Conservation (phyloP, 2,113 vertebrate species). For the Dascyllus trimaculatus region DNA sequence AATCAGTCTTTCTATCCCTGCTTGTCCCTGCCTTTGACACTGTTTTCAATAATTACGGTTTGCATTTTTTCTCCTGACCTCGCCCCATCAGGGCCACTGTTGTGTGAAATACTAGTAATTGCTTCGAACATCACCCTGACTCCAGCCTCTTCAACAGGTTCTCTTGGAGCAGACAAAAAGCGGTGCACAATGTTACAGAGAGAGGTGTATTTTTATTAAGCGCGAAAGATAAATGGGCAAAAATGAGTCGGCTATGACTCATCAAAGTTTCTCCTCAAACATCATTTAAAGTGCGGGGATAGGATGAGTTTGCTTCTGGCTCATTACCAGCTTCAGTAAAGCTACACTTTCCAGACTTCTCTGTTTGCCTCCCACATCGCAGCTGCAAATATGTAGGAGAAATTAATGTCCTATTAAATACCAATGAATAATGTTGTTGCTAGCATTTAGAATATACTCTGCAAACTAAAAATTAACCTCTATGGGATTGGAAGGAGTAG, state of each 20-base stretch:
- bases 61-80: conserved; percentile 16
- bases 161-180: neutral
- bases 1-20: neutral
- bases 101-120: conserved; percentile 42
- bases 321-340: conserved; percentile 38
- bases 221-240: conserved; percentile 43
- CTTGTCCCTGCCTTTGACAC: conserved; percentile 15
- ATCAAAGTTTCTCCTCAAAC: conserved; percentile 47
- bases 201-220: conserved; percentile 45
- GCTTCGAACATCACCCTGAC: conserved; percentile 19
- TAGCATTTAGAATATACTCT: no score
- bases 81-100: conserved; percentile 11
- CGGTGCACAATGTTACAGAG: conserved; percentile 15
- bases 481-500: no score
- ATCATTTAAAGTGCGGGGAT: conserved; percentile 33
- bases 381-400: neutral
- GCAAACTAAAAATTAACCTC: no score
- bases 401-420: conserved; percentile 22
- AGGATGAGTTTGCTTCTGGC: conserved; percentile 47
- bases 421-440: no score
- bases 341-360: conserved; percentile 23
- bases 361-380: neutral
- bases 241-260: conserved; percentile 49
- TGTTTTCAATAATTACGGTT: conserved; percentile 36
- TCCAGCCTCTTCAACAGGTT: conserved; percentile 27